These are phyloP conservation scores for Oncorhynchus gorbuscha DNA, from an alignment of 2,113 vertebrate species.

Conservation along the genomic window DNA sequence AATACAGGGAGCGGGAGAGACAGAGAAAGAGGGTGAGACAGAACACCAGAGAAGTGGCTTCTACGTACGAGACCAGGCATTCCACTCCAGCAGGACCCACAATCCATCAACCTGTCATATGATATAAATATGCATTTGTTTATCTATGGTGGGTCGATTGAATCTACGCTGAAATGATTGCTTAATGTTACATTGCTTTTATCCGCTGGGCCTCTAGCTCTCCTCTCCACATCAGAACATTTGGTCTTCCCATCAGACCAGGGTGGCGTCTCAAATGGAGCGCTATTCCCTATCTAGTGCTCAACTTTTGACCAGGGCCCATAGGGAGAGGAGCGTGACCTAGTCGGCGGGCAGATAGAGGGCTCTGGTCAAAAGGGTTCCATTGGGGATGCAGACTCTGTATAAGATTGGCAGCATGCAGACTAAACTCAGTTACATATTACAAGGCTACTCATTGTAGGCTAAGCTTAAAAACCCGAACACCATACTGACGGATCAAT, in stretches of 20 bases:
- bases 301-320: no score
- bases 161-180: neutral
- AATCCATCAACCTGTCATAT: slow-evolving; percentile 53
- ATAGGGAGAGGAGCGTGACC: no score
- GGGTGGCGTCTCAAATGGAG: no score
- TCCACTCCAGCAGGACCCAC: slow-evolving; percentile 34
- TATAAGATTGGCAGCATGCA: neutral
- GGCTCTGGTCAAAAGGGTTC: no score
- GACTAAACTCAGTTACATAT: neutral
- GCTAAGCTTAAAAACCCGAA: slow-evolving; percentile 40
- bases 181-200: neutral
- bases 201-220: neutral
- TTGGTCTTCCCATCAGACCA: neutral
- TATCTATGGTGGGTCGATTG: neutral
- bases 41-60: no score
- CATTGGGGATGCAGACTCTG: neutral
- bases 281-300: no score
- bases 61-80: neutral
- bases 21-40: neutral
- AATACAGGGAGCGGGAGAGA: neutral
- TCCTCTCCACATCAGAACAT: neutral
- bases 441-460: neutral
- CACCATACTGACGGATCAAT: slow-evolving; percentile 48
- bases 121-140: slow-evolving; percentile 56
- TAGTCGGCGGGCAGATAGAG: no score